Conservation (phyloP, 2,113 vertebrate species). For the Carassius carassius region DNA sequence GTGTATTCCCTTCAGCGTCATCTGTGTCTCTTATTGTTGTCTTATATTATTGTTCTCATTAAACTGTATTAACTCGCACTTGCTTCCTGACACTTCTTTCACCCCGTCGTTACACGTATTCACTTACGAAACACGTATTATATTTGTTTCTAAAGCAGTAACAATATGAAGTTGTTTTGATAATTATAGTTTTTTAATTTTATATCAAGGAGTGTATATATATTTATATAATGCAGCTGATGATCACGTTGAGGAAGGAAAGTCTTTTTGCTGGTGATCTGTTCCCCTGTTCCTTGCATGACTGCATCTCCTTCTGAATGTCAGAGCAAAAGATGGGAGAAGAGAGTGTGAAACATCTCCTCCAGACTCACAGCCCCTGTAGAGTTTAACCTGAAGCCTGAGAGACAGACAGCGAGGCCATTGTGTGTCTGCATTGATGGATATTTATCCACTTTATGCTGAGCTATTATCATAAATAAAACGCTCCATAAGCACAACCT, state of each 20-base stretch:
- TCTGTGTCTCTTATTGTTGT: no score
- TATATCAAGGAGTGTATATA: no score
- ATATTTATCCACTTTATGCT: conserved; percentile 57
- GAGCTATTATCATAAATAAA: conserved; percentile 76
- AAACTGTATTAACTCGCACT: no score
- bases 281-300: neutral
- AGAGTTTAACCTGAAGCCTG: conserved; percentile 30
- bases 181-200: no score
- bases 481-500: conserved; percentile 68
- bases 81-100: no score
- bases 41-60: no score
- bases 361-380: neutral
- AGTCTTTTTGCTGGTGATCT: neutral
- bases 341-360: conserved; percentile 28
- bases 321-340: conserved; percentile 12
- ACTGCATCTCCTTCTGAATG: conserved; percentile 18
- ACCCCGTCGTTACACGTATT: no score
- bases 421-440: conserved; percentile 79
- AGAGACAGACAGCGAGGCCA: neutral
- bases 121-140: no score
- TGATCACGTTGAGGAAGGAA: neutral
- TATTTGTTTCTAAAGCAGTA: no score
- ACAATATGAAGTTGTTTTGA: no score
- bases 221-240: no score
- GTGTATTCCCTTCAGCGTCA: no score